Percentiles rank a stretch among this genome's conserved stretches.
These are phyloP conservation scores for Pachyrhynchus sulphureomaculatus DNA, from an alignment of 1,140 invertebrate genomes.

Conservation along the genomic window DNA sequence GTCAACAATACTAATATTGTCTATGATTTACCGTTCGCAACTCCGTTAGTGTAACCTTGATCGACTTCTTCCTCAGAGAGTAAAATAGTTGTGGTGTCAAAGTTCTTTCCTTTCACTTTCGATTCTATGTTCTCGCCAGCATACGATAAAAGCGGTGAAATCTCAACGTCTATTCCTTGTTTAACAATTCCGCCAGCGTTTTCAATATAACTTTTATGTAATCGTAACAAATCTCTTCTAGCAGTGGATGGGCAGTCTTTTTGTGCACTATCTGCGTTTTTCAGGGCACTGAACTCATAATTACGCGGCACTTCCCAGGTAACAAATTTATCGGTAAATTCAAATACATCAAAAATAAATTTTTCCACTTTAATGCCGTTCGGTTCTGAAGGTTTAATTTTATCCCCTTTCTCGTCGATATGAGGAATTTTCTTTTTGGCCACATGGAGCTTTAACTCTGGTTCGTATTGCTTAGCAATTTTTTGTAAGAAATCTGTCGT, in stretches of 20 bases:
- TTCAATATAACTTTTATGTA: conserved; percentile 83
- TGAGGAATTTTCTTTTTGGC: conserved; percentile 98
- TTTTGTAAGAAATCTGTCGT: conserved; percentile 79
- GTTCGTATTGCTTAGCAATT: conserved; percentile 64
- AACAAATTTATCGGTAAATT: conserved; percentile 86
- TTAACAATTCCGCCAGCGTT: conserved; percentile 79
- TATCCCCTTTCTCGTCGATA: conserved; percentile 71
- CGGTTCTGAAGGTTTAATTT: conserved; percentile 73
- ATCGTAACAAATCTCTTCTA: conserved; percentile 70
- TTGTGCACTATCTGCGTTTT: conserved; percentile 84
- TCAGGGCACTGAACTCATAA: conserved; percentile 95
- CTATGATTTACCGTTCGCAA: conserved; percentile 5
- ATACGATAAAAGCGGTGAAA: conserved; percentile 90
- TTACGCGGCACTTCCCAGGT: conserved; percentile 92
- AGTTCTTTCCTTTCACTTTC: conserved; percentile 38
- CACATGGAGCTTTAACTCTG: conserved; percentile 83
- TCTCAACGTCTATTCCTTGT: conserved; percentile 77
- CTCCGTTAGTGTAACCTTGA: background rate
- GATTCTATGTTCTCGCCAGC: conserved; percentile 78
- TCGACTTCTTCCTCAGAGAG: conserved; percentile 33
- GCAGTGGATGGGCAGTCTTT: conserved; percentile 92
- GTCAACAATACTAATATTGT: too few relatives aligned
- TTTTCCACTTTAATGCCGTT: conserved; percentile 99
- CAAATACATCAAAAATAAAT: conserved; percentile 98
- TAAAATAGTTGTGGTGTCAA: conserved; percentile 31